phyloP scores from a whole-genome alignment of 2,888 invertebrate species.

The Masnerella sp. region DNA sequence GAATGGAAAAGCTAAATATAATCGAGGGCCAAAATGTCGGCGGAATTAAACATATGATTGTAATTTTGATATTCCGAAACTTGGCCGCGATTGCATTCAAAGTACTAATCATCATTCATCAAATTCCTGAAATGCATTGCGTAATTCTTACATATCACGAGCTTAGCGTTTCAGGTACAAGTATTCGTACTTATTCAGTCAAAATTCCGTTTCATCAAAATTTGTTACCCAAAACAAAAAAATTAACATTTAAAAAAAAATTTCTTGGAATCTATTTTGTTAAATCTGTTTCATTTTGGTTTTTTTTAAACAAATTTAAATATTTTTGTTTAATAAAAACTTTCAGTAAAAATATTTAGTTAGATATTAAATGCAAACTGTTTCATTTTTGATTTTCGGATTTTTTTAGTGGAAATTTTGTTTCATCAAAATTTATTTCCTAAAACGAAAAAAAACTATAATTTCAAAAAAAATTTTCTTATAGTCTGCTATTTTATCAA shows the following conservation, averaged over 20 bases:
- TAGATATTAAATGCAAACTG: no score
- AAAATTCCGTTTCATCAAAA: slow-evolving; percentile 1
- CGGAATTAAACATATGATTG: slow-evolving; percentile 50
- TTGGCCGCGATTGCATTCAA: slow-evolving; percentile 45
- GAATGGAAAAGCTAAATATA: slow-evolving; percentile 51
- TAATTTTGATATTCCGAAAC: slow-evolving; percentile 51
- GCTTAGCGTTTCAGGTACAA: slow-evolving; percentile 5
- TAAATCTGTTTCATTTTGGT: neutral
- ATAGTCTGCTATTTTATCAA: no score
- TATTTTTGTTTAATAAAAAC: no score
- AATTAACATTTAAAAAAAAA: no score
- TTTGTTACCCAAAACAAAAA: no score
- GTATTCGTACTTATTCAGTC: slow-evolving; percentile 10
- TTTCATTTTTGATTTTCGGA: neutral
- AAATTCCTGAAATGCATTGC: slow-evolving; percentile 52
- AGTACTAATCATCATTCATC: slow-evolving; percentile 54
- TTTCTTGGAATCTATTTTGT: no score
- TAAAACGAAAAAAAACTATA: neutral
- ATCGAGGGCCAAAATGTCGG: slow-evolving; percentile 45
- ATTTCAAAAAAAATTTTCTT: no score
- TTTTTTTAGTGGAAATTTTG: neutral
- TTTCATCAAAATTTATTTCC: neutral
- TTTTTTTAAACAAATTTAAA: no score
- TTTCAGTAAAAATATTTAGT: no score
- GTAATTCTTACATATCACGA: slow-evolving; percentile 40